Percentiles rank a stretch among this genome's conserved stretches.
Conservation (phyloP, 1,140 invertebrate species). For the Ericerus pela region DNA sequence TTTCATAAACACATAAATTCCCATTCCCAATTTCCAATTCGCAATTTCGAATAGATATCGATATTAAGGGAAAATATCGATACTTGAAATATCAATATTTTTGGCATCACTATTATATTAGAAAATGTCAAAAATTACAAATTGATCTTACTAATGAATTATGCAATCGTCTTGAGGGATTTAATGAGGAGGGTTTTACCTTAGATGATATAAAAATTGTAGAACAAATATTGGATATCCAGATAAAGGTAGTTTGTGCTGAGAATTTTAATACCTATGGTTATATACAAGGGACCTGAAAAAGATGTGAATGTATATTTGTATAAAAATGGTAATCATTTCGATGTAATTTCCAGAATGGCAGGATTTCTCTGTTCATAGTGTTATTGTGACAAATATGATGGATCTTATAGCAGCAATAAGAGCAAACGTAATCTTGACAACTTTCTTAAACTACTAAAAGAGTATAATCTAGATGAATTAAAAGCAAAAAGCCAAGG, state of each 20-base stretch:
- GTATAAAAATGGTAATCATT: background rate
- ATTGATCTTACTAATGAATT: conserved; percentile 2
- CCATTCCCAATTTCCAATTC: too few relatives aligned
- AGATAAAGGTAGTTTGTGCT: conserved; percentile 2
- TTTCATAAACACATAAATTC: too few relatives aligned
- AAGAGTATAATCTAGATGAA: too few relatives aligned
- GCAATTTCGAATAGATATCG: too few relatives aligned
- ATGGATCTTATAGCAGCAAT: background rate
- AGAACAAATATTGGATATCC: conserved; percentile 6
- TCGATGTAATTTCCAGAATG: background rate
- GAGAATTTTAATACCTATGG: conserved; percentile 6
- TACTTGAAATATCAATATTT: too few relatives aligned
- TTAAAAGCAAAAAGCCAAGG: too few relatives aligned
- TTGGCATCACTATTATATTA: too few relatives aligned
- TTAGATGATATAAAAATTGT: conserved; percentile 5
- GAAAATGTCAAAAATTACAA: background rate
- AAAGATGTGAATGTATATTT: conserved; percentile 9
- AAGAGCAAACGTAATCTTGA: background rate
- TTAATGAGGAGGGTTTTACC: background rate
- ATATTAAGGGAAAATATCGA: too few relatives aligned
- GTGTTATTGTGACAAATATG: conserved; percentile 2
- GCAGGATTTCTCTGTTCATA: background rate
- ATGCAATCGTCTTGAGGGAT: background rate
- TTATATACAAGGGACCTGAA: conserved; percentile 5
- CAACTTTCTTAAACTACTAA: too few relatives aligned